Conservation (phyloP, 2,888 invertebrate genomes). For the Plusia festucae region DNA sequence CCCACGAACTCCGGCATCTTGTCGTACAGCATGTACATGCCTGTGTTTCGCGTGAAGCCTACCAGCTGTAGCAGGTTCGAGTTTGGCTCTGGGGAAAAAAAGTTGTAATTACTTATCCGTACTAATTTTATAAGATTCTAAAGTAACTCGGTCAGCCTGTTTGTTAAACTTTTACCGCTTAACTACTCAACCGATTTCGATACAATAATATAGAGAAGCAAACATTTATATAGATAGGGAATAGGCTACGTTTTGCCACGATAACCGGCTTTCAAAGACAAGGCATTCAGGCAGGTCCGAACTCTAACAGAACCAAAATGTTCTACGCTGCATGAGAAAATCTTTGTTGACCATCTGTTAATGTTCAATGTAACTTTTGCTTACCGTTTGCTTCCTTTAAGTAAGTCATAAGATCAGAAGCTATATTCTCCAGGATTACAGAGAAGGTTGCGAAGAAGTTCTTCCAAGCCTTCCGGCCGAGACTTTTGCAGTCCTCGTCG, state of each 20-base stretch:
- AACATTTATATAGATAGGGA: too few relatives aligned
- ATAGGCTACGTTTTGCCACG: too few relatives aligned
- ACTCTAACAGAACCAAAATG: too few relatives aligned
- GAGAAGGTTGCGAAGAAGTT: conserved; percentile 75
- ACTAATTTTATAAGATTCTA: too few relatives aligned
- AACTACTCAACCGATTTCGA: too few relatives aligned
- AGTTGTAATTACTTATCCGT: background rate
- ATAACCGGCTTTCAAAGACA: too few relatives aligned
- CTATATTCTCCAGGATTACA: conserved; percentile 68
- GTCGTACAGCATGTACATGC: conserved; percentile 78
- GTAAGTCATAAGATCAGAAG: conserved; percentile 75
- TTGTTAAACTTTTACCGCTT: too few relatives aligned
- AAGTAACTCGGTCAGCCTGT: too few relatives aligned
- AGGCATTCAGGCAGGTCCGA: too few relatives aligned
- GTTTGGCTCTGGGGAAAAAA: conserved; percentile 70
- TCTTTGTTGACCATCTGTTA: background rate
- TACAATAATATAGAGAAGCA: too few relatives aligned
- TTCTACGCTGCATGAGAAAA: background rate
- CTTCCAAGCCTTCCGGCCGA: conserved; percentile 72
- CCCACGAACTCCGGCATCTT: conserved; percentile 79
- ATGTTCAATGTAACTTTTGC: conserved; percentile 14
- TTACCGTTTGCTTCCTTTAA: conserved; percentile 81
- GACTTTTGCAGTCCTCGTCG: conserved; percentile 63
- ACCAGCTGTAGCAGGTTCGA: conserved; percentile 77
- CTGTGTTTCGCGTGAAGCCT: conserved; percentile 82